Conservation (phyloP, 1,140 invertebrate genomes). For the Dreissena rostriformis region DNA sequence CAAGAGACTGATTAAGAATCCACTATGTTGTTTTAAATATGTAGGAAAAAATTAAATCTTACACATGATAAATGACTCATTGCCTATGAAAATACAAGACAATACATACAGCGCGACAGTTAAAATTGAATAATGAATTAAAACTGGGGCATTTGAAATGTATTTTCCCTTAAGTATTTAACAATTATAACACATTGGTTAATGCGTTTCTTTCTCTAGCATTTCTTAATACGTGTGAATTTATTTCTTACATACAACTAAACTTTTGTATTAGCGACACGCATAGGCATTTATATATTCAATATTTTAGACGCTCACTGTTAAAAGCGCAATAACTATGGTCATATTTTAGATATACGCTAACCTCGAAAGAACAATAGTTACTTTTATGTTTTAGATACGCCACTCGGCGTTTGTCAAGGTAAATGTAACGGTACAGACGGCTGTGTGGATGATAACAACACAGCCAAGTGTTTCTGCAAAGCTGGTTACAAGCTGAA, state of each 20-base stretch:
- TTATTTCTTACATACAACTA: not conserved
- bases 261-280: not conserved
- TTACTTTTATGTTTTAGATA: constrained; percentile 2
- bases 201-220: too few species aligned
- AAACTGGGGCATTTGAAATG: too few species aligned
- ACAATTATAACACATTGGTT: too few species aligned
- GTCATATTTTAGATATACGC: too few species aligned
- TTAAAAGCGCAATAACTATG: too few species aligned
- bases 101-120: too few species aligned
- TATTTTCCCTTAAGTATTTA: too few species aligned
- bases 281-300: too few species aligned
- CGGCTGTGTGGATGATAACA: constrained; percentile 28
- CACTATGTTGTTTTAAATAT: not conserved
- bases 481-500: constrained; percentile 34
- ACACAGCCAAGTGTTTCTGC: constrained; percentile 36
- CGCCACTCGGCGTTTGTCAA: not conserved
- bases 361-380: not conserved
- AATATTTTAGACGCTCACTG: too few species aligned
- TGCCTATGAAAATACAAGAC: not conserved
- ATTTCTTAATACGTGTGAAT: not conserved
- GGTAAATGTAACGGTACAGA: constrained; percentile 33
- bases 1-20: not conserved
- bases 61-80: not conserved
- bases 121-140: too few species aligned
- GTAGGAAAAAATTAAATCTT: not conserved